Conservation (phyloP, 2,113 vertebrate genomes). For the Nasalis larvatus region DNA sequence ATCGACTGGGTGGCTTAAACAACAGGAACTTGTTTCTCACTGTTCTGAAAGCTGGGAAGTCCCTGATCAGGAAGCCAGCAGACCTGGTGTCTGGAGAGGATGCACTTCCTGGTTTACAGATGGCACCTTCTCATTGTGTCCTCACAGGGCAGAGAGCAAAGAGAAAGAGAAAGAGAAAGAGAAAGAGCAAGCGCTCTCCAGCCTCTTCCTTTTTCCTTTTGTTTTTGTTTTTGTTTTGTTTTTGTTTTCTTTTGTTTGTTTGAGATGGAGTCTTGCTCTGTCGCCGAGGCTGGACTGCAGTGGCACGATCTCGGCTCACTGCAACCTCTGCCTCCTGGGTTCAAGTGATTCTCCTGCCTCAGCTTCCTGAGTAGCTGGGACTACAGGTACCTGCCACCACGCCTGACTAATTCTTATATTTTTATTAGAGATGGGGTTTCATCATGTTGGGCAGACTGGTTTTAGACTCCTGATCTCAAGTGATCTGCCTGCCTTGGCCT, state of each 20-base stretch:
- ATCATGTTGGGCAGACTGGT: not conserved
- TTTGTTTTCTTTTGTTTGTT: not conserved
- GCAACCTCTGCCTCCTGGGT: not conserved
- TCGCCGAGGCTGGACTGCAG: too few relatives aligned
- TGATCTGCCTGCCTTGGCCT: not conserved
- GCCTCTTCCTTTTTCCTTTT: not conserved
- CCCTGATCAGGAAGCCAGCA: not conserved
- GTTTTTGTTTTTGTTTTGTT: too few relatives aligned
- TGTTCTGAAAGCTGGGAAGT: not conserved
- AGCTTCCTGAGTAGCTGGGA: not conserved
- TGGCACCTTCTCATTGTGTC: rapidly evolving
- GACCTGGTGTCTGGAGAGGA: not conserved
- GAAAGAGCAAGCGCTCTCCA: not conserved
- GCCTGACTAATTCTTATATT: not conserved
- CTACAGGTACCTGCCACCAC: not conserved
- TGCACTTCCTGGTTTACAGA: not conserved
- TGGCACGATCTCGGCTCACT: too few relatives aligned
- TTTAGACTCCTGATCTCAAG: not conserved
- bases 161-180: not conserved
- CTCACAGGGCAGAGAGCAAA: not conserved
- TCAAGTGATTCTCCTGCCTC: not conserved
- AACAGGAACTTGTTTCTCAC: not conserved
- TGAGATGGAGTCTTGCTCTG: not conserved
- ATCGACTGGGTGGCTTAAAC: not conserved
- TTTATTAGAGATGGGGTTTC: not conserved